phyloP scores from a whole-genome alignment of 2,113 vertebrate species.

The Clinocottus analis region DNA sequence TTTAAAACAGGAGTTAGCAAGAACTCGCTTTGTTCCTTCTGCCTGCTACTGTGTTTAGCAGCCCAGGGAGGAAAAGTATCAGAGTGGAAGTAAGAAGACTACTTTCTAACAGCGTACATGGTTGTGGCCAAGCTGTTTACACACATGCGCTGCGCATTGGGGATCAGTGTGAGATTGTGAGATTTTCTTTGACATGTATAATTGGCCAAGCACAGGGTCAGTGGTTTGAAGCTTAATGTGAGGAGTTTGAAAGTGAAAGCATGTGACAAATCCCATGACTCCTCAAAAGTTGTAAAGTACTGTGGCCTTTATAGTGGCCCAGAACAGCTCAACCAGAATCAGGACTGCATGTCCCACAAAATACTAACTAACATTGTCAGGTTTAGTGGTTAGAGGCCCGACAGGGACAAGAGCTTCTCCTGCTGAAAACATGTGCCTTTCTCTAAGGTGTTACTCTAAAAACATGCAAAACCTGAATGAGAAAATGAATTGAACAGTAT shows the following conservation, averaged over 20 bases:
- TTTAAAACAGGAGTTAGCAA: constrained; percentile 21
- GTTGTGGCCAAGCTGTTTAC: constrained; percentile 54
- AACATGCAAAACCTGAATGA: constrained; percentile 22
- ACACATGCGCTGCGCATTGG: constrained; percentile 38
- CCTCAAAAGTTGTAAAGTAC: constrained; percentile 56
- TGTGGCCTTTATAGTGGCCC: constrained; percentile 43
- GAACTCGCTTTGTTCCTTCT: constrained; percentile 11
- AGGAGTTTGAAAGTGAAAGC: constrained; percentile 70
- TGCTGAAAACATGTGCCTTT: constrained; percentile 20
- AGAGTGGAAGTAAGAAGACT: constrained; percentile 32
- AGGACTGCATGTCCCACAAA: constrained; percentile 42
- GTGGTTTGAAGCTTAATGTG: constrained; percentile 59
- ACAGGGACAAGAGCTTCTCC: constrained; percentile 25
- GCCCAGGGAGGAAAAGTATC: constrained; percentile 31
- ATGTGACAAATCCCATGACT: constrained; percentile 72
- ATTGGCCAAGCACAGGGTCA: constrained; percentile 54
- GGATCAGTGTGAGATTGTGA: constrained; percentile 48
- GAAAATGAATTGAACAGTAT: not conserved
- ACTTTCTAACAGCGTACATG: constrained; percentile 25
- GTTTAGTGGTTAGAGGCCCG: constrained; percentile 47
- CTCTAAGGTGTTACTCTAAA: constrained; percentile 25
- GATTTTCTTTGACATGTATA: constrained; percentile 69
- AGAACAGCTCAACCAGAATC: constrained; percentile 45
- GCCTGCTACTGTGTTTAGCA: constrained; percentile 20
- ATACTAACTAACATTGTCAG: constrained; percentile 47